phyloP scores from a whole-genome alignment of 2,113 vertebrate species.

The Orycteropus afer region DNA sequence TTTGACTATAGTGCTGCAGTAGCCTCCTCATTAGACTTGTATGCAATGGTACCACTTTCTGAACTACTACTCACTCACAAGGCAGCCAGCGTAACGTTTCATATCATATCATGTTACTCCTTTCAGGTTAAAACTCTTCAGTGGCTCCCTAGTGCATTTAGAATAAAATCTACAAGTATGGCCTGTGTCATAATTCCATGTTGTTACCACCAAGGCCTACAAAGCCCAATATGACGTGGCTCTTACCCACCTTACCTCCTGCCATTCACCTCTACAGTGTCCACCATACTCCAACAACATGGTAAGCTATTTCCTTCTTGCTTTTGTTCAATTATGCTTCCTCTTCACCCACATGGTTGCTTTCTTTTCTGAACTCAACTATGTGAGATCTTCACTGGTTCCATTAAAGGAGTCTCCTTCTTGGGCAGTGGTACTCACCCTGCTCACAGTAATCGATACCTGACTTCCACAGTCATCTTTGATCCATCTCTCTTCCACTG shows the following conservation, averaged over 20 bases:
- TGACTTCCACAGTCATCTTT: not conserved
- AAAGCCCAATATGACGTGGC: not conserved
- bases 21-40: not conserved
- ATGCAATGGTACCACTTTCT: not conserved
- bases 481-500: not conserved
- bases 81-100: not conserved
- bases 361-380: conserved; percentile 12
- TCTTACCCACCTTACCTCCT: not conserved
- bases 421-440: not conserved
- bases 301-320: not conserved
- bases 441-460: not conserved
- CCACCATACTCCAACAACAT: not conserved
- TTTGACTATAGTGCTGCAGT: not conserved
- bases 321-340: not conserved
- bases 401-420: not conserved
- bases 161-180: not conserved
- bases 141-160: too few relatives aligned
- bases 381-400: not conserved
- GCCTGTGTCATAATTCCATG: not conserved
- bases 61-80: not conserved
- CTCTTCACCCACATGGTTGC: not conserved
- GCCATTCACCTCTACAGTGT: not conserved
- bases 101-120: not conserved
- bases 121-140: not conserved
- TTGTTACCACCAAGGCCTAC: not conserved